These are phyloP conservation scores for Rhamnusium bicolor DNA, from an alignment of 2,888 invertebrate species.

Conservation along the genomic window DNA sequence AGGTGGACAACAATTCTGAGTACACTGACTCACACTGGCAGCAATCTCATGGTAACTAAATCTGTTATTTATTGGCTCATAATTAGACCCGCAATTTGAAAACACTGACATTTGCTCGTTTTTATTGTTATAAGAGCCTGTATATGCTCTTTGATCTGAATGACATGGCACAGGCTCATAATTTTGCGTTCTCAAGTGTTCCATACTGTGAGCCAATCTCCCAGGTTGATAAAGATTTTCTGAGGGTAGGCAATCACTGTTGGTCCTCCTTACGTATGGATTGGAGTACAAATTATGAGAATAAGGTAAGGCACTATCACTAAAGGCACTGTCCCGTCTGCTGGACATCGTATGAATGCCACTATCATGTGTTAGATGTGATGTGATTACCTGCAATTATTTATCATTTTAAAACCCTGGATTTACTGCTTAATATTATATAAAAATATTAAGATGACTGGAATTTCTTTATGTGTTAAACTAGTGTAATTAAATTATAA, in stretches of 20 bases:
- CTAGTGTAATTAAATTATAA: background rate
- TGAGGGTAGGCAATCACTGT: constrained; percentile 63
- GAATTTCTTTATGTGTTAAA: background rate
- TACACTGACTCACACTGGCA: constrained; percentile 57
- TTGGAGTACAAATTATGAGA: constrained; percentile 40
- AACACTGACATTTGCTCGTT: constrained; percentile 48
- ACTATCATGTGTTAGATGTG: constrained; percentile 71
- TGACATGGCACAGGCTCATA: constrained; percentile 36
- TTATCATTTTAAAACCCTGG: no score
- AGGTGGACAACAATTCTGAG: constrained; percentile 60
- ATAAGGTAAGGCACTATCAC: constrained; percentile 59
- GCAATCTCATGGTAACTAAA: constrained; percentile 54
- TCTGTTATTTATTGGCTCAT: constrained; percentile 47
- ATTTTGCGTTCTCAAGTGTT: constrained; percentile 52
- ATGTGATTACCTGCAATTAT: constrained; percentile 62
- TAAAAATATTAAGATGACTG: constrained; percentile 8
- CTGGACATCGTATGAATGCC: constrained; percentile 74
- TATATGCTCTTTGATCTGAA: constrained; percentile 15
- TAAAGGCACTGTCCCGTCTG: constrained; percentile 66
- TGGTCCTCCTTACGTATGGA: constrained; percentile 53
- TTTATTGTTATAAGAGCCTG: constrained; percentile 14
- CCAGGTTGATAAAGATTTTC: constrained; percentile 43
- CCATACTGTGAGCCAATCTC: constrained; percentile 59
- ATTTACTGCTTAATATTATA: no score
- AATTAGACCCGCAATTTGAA: constrained; percentile 54